A percentile compares a stretch with the other conserved stretches of the same genome.
These are phyloP conservation scores for Hycleus cichorii DNA, from an alignment of 1,140 invertebrate genomes.

Conservation along the genomic window DNA sequence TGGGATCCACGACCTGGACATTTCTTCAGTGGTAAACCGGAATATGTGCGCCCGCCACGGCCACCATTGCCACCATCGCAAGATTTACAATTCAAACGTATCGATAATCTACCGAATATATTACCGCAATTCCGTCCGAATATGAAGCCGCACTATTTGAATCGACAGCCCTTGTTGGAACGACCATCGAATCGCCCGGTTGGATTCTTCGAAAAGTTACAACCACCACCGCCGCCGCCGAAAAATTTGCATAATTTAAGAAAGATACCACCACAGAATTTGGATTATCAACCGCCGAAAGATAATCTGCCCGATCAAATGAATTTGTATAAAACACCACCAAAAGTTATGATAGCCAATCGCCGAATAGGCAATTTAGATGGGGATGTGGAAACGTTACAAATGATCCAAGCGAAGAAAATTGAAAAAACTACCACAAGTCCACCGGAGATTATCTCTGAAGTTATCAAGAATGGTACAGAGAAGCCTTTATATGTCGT, in stretches of 20 bases:
- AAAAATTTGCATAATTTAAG: constrained; percentile 23
- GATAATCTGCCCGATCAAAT: constrained; percentile 29
- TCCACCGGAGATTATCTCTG: constrained; percentile 17
- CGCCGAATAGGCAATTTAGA: constrained; percentile 29
- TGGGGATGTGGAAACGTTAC: constrained; percentile 50
- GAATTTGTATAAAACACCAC: constrained; percentile 34
- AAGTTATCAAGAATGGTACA: constrained; percentile 25
- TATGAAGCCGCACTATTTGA: constrained; percentile 25
- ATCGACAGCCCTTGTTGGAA: constrained; percentile 37
- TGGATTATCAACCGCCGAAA: constrained; percentile 18
- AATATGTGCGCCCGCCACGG: constrained; percentile 35
- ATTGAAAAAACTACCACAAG: constrained; percentile 23
- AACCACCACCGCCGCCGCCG: constrained; percentile 45
- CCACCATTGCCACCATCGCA: constrained; percentile 30
- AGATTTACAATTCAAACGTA: constrained; percentile 36
- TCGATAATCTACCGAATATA: constrained; percentile 56
- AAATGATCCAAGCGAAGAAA: constrained; percentile 54
- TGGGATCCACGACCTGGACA: constrained; percentile 41
- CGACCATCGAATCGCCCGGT: constrained; percentile 38
- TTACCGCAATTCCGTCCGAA: constrained; percentile 64
- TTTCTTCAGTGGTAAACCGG: constrained; percentile 36
- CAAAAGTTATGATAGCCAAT: constrained; percentile 30
- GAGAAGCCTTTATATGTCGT: constrained; percentile 55
- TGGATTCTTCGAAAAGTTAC: constrained; percentile 41
- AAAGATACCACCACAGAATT: constrained; percentile 28